These are phyloP conservation scores for Ochotona curzoniae DNA, from an alignment of 2,113 vertebrate genomes.

Conservation along the genomic window DNA sequence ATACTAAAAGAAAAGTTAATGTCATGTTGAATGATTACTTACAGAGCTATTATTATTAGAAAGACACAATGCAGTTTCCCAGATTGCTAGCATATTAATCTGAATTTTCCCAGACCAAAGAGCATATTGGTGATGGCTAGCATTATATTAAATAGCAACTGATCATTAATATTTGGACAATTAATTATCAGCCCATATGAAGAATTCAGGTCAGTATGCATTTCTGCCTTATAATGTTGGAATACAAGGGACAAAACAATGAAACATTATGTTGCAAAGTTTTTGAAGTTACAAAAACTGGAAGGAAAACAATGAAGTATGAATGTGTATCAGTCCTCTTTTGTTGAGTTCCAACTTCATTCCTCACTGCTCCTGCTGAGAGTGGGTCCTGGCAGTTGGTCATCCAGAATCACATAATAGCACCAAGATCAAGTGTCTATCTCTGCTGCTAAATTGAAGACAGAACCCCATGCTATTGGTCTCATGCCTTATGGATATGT, in stretches of 20 bases:
- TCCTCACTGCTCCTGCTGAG: constrained; percentile 12
- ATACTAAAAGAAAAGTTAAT: not conserved
- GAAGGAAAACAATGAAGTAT: not conserved
- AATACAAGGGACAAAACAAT: not conserved
- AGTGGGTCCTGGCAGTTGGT: not conserved
- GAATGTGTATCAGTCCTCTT: not conserved
- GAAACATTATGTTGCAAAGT: constrained; percentile 63
- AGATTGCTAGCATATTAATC: not conserved
- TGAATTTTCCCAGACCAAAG: not conserved
- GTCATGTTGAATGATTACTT: not conserved
- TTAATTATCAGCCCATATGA: not conserved
- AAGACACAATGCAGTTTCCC: not conserved
- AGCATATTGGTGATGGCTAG: not conserved
- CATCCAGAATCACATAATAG: not conserved
- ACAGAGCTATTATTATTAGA: not conserved
- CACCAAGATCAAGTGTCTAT: not conserved
- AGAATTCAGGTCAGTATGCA: not conserved
- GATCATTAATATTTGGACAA: no score
- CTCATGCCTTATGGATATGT: not conserved
- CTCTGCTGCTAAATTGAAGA: constrained; percentile 35
- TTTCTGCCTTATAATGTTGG: not conserved
- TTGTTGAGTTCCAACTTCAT: not conserved
- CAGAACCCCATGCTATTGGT: not conserved
- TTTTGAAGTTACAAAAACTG: constrained; percentile 1
- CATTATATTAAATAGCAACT: not conserved